A percentile compares a stretch with the other conserved stretches of the same genome.
phyloP scores from a whole-genome alignment of 1,140 invertebrate genomes.

The Drosophila nigromelanica region DNA sequence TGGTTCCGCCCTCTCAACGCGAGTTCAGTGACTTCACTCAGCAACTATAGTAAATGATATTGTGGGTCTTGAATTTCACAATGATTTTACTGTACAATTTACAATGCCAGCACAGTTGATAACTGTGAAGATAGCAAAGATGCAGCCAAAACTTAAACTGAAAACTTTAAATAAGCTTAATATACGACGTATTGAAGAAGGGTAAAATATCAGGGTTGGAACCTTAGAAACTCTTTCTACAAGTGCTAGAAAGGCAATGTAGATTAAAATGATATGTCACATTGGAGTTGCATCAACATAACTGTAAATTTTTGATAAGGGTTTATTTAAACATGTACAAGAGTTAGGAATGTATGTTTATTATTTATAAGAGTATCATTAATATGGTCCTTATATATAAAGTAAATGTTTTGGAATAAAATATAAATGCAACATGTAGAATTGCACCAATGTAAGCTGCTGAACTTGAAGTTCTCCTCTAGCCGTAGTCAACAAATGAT shows the following conservation, averaged over 20 bases:
- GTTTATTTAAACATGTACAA: too few relatives aligned
- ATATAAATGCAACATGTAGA: too few relatives aligned
- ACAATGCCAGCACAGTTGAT: neutral
- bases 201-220: neutral
- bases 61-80: slow-evolving; percentile 4
- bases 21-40: slow-evolving; percentile 30
- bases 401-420: too few relatives aligned
- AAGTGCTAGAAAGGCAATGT: too few relatives aligned
- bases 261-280: too few relatives aligned
- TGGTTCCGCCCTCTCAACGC: neutral
- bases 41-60: neutral
- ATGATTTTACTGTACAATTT: neutral
- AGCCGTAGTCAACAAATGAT: neutral
- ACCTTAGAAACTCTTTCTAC: too few relatives aligned
- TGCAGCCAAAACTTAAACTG: neutral
- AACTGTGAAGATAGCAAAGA: slow-evolving; percentile 1
- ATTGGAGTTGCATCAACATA: too few relatives aligned
- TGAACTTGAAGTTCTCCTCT: slow-evolving; percentile 1
- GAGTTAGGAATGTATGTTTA: too few relatives aligned
- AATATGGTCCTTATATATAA: too few relatives aligned
- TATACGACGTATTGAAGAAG: neutral
- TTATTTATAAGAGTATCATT: too few relatives aligned
- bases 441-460: neutral
- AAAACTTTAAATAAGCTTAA: neutral
- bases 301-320: too few relatives aligned